Conservation (phyloP, 1,140 invertebrate species). For the Sitodiplosis mosellana region DNA sequence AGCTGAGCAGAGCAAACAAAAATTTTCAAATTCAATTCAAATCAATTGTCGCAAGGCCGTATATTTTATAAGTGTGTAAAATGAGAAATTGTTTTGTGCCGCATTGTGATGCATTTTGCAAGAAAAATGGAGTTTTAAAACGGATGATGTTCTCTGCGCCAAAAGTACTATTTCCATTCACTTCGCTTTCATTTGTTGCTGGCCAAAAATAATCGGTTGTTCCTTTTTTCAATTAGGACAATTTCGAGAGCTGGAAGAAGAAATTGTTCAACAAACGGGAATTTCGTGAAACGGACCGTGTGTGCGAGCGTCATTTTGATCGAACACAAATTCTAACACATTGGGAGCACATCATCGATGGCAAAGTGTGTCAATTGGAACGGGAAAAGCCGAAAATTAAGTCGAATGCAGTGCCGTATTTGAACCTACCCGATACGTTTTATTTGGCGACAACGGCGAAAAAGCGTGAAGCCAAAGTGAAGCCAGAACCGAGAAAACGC, state of each 20-base stretch:
- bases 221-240: not conserved
- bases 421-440: not conserved
- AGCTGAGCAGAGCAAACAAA: no score
- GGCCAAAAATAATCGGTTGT: not conserved
- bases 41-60: no score
- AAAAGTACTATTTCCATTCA: constrained; percentile 1
- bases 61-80: not conserved
- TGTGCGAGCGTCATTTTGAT: constrained; percentile 8
- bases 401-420: constrained; percentile 5
- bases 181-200: not conserved
- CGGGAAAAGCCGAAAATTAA: constrained; percentile 7
- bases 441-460: not conserved
- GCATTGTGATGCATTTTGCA: constrained; percentile 5
- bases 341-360: not conserved
- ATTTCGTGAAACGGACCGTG: constrained; percentile 4
- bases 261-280: constrained; percentile 4
- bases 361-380: constrained; percentile 5
- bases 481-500: not conserved
- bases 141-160: constrained; percentile 8
- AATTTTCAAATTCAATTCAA: no score
- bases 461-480: not conserved
- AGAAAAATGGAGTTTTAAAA: constrained; percentile 1
- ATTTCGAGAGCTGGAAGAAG: constrained; percentile 6
- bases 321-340: constrained; percentile 2
- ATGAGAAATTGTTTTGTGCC: constrained; percentile 10